Evolutionary conservation across 1,140 invertebrate genomes (phyloP).

Genomic region (Sycophaga agraensis): DNA sequence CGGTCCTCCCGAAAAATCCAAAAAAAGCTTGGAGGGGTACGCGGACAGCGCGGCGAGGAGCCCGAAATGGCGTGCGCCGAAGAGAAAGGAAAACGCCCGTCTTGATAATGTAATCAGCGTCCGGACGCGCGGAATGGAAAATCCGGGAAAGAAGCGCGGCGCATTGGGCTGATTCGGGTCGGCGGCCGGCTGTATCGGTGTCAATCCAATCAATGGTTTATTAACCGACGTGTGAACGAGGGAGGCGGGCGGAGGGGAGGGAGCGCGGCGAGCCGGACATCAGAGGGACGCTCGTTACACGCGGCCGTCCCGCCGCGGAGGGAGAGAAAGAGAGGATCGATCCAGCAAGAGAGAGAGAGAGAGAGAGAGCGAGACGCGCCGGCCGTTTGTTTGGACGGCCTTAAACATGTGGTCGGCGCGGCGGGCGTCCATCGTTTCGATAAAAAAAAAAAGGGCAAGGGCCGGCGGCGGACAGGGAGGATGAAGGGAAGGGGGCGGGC

Average conservation of each 20-base stretch:
- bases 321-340: conserved; percentile 33
- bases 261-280: background rate
- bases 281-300: conserved; percentile 9
- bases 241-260: conserved; percentile 13
- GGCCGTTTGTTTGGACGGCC: conserved; percentile 41
- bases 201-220: conserved; percentile 56
- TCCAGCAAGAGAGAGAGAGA: conserved; percentile 18
- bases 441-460: conserved; percentile 25
- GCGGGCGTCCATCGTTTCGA: conserved; percentile 38
- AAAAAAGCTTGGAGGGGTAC: no score
- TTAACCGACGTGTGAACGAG: conserved; percentile 49
- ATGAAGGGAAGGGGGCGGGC: background rate
- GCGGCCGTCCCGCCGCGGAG: background rate
- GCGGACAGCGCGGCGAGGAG: no score
- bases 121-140: no score
- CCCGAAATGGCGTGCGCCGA: no score
- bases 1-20: background rate
- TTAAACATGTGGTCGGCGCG: conserved; percentile 46
- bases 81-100: background rate
- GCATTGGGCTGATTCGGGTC: conserved; percentile 36
- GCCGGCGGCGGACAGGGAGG: background rate
- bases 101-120: background rate
- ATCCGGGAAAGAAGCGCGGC: no score
- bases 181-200: conserved; percentile 41
- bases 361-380: conserved; percentile 21